phyloP scores from a whole-genome alignment of 2,888 invertebrate genomes.

The Creontiades dilutus region DNA sequence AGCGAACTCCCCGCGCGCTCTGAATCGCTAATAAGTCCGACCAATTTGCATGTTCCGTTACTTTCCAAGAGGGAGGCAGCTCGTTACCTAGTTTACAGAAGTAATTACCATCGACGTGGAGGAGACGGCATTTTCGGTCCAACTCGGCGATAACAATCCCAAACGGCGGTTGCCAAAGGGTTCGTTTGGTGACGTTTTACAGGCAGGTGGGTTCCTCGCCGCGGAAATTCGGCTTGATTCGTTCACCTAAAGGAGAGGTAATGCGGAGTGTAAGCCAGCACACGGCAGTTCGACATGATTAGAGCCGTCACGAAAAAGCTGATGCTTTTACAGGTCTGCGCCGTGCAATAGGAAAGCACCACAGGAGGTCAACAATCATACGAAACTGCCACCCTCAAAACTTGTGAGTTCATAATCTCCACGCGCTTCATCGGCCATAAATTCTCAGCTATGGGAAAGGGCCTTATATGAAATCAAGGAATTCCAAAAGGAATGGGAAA shows the following conservation, averaged over 20 bases:
- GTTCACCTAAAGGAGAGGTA: background rate
- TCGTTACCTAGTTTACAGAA: constrained; percentile 56
- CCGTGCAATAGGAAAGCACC: too few relatives aligned
- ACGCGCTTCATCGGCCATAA: too few relatives aligned
- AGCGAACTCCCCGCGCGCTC: constrained; percentile 1
- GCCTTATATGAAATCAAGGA: too few relatives aligned
- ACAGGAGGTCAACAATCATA: too few relatives aligned
- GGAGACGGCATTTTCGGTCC: background rate
- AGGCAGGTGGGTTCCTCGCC: background rate
- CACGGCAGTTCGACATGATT: too few relatives aligned
- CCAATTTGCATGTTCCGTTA: constrained; percentile 4
- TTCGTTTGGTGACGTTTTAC: background rate
- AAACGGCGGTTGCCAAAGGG: background rate
- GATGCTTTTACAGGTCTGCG: too few relatives aligned
- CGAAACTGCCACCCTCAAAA: too few relatives aligned
- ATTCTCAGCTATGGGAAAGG: too few relatives aligned
- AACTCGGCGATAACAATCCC: constrained; percentile 15
- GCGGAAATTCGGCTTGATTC: background rate
- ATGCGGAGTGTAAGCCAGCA: background rate
- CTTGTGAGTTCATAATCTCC: too few relatives aligned
- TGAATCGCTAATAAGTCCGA: constrained; percentile 15
- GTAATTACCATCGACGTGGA: constrained; percentile 37
- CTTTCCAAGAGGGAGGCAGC: background rate
- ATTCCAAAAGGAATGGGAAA: too few relatives aligned
- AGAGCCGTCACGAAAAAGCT: too few relatives aligned